A percentile compares a stretch with the other conserved stretches of the same genome.
phyloP scores from a whole-genome alignment of 2,888 invertebrate species.

The Pseudoips prasinana region DNA sequence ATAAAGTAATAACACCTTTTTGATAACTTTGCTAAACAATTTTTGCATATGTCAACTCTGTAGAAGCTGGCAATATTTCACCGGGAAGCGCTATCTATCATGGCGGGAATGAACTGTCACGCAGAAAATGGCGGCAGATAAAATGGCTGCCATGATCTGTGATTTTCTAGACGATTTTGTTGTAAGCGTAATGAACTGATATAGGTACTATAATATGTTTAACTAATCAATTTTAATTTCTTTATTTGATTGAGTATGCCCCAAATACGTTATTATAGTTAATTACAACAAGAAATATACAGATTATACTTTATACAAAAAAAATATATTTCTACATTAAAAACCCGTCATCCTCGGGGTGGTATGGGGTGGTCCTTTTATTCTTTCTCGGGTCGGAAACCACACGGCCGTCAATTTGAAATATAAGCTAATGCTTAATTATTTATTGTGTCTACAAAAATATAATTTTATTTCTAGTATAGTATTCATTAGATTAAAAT shows the following conservation, averaged over 20 bases:
- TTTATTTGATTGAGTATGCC: neutral
- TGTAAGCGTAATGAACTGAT: neutral
- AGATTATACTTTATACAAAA: no score
- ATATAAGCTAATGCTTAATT: no score
- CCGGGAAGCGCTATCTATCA: slow-evolving; percentile 68
- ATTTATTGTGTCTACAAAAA: no score
- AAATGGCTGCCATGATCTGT: slow-evolving; percentile 46
- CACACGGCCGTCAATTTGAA: no score
- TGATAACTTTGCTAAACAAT: slow-evolving; percentile 76
- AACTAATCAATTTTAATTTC: neutral
- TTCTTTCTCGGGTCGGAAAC: no score
- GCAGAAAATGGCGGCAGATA: slow-evolving; percentile 59
- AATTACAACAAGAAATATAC: neutral
- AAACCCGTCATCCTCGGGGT: no score
- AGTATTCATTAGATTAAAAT: no score
- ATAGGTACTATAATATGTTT: neutral
- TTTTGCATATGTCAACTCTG: slow-evolving; percentile 79
- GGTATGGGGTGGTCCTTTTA: no score
- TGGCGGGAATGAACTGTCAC: slow-evolving; percentile 77
- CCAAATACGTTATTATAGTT: neutral
- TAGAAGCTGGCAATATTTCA: slow-evolving; percentile 68
- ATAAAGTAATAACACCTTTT: slow-evolving; percentile 54
- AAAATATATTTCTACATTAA: no score
- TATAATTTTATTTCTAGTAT: no score
- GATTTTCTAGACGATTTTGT: slow-evolving; percentile 25